Percentiles rank a stretch among this genome's conserved stretches.
These are phyloP conservation scores for Helicolenus hilgendorfi DNA, from an alignment of 2,797 vertebrate genomes.

Conservation along the genomic window DNA sequence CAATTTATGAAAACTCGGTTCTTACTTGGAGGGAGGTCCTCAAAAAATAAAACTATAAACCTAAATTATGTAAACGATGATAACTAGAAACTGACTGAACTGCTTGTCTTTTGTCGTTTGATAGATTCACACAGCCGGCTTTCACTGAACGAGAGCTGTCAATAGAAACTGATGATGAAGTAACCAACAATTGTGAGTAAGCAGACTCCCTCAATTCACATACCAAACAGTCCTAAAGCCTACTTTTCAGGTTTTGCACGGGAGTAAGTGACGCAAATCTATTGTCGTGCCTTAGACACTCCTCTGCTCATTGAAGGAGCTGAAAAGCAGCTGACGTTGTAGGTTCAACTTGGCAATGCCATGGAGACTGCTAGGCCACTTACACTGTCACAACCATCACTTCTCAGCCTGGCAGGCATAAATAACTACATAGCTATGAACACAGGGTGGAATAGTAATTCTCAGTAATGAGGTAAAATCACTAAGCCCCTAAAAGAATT, in stretches of 20 bases:
- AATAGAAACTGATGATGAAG: slow-evolving; percentile 41
- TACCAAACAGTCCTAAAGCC: slow-evolving; percentile 69
- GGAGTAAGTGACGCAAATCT: slow-evolving; percentile 80
- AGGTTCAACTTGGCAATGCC: background rate
- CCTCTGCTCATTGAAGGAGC: slow-evolving; percentile 58
- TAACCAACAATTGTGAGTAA: slow-evolving; percentile 37
- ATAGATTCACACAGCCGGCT: background rate
- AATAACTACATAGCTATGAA: background rate
- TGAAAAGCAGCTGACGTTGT: slow-evolving; percentile 68
- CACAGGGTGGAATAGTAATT: background rate
- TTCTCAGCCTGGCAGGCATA: background rate
- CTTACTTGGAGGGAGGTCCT: background rate
- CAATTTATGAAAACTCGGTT: background rate
- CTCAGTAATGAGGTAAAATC: background rate
- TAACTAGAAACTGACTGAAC: background rate
- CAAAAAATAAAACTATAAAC: background rate
- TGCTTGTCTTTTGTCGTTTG: background rate
- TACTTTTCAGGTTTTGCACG: slow-evolving; percentile 87
- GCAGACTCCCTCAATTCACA: slow-evolving; percentile 43
- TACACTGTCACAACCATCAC: slow-evolving; percentile 1
- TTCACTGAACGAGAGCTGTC: background rate
- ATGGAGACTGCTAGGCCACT: background rate
- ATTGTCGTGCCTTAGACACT: slow-evolving; percentile 77
- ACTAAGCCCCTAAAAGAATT: background rate
- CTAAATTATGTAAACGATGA: background rate